A percentile compares a stretch with the other conserved stretches of the same genome.
Evolutionary conservation across 2,888 invertebrate species (phyloP).

Genomic region (Perizoma affinitatum): DNA sequence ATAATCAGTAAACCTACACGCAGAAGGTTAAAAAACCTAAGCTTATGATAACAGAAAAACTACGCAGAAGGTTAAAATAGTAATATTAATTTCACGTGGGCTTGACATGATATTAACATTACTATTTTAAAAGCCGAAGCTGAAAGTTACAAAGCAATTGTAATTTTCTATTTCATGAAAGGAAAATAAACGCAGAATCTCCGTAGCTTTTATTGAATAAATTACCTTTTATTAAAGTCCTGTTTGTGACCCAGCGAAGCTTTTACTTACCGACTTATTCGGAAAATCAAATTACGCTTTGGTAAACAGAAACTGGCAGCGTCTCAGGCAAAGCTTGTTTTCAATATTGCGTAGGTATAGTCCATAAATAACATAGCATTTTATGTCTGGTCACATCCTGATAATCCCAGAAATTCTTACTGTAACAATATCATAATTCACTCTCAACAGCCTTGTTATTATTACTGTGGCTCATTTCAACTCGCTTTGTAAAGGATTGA

Average conservation of each 20-base stretch:
- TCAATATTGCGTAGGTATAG: constrained; percentile 18
- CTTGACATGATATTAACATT: no score
- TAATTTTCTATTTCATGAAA: constrained; percentile 33
- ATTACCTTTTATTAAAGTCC: constrained; percentile 74
- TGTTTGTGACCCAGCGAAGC: constrained; percentile 63
- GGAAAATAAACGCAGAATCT: constrained; percentile 46
- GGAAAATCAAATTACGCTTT: constrained; percentile 59
- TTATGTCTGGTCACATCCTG: no score
- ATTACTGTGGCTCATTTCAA: no score
- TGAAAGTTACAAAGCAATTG: constrained; percentile 25
- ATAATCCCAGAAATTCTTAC: no score
- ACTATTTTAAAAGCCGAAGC: constrained; percentile 23
- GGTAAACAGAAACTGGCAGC: constrained; percentile 56
- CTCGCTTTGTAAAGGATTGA: no score
- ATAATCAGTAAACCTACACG: no score
- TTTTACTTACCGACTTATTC: constrained; percentile 62
- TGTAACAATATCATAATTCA: no score
- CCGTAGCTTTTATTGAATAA: constrained; percentile 78
- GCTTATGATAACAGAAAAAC: constrained; percentile 9
- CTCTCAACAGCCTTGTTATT: no score
- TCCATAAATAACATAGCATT: constrained; percentile 19
- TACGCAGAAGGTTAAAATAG: no score
- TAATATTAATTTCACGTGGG: constrained; percentile 8
- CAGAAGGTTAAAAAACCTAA: background rate
- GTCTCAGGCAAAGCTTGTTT: constrained; percentile 31